phyloP scores from a whole-genome alignment of 2,113 vertebrate genomes.

The Lepus timidus region DNA sequence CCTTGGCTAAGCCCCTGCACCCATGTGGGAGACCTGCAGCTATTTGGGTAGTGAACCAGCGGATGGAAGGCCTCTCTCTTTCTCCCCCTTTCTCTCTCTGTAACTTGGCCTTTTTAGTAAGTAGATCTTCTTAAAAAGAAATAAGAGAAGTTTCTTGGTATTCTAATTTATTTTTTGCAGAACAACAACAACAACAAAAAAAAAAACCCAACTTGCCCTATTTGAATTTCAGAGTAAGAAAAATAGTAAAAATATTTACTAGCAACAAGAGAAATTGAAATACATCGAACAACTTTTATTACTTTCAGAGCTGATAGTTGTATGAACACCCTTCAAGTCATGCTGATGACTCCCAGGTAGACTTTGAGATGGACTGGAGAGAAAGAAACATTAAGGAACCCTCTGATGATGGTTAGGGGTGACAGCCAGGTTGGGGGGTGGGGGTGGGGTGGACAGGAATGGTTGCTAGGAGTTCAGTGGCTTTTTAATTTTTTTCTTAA shows the following conservation, averaged over 20 bases:
- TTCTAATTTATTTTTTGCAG: neutral
- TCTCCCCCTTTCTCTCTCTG: too few relatives aligned
- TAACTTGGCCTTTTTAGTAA: too few relatives aligned
- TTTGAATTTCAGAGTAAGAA: neutral
- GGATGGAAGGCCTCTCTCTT: too few relatives aligned
- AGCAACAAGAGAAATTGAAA: constrained; percentile 13
- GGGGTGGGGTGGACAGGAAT: neutral
- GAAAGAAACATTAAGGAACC: neutral
- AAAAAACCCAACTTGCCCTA: neutral
- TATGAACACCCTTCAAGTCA: neutral
- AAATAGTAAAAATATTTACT: constrained; percentile 15
- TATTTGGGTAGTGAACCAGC: too few relatives aligned
- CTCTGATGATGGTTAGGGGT: neutral
- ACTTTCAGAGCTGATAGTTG: neutral
- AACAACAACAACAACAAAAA: neutral
- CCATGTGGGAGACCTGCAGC: too few relatives aligned
- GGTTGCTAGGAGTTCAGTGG: neutral
- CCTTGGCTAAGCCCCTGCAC: too few relatives aligned
- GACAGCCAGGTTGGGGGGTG: too few relatives aligned
- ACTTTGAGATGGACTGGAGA: neutral
- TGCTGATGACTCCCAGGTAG: neutral
- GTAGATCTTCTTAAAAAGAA: neutral
- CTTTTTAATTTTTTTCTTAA: neutral
- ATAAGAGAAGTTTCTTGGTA: neutral
- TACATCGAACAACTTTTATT: neutral